phyloP scores from a whole-genome alignment of 1,140 invertebrate species.

The Caenorhabditis latens region DNA sequence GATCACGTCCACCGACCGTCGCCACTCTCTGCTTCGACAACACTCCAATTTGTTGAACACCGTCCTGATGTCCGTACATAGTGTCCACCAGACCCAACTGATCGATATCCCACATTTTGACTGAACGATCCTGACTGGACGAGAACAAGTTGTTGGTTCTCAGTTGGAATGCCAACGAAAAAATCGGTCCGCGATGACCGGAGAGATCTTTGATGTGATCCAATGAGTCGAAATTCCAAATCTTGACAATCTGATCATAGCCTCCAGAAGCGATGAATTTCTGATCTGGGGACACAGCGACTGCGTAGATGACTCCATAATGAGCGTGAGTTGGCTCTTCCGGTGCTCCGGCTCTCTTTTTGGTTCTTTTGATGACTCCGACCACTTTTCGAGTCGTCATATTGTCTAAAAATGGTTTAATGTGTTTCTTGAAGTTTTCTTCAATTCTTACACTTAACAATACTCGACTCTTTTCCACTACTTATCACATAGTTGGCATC shows the following conservation, averaged over 20 bases:
- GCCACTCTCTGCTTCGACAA: slow-evolving; percentile 58
- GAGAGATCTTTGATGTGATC: slow-evolving; percentile 58
- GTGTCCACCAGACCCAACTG: slow-evolving; percentile 66
- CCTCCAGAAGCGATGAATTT: slow-evolving; percentile 65
- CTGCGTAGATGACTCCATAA: slow-evolving; percentile 58
- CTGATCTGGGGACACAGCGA: slow-evolving; percentile 63
- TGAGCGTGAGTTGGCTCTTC: slow-evolving; percentile 56
- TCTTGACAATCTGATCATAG: slow-evolving; percentile 60
- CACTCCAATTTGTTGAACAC: slow-evolving; percentile 48
- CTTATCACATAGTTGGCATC: slow-evolving; percentile 62
- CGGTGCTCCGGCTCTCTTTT: slow-evolving; percentile 55
- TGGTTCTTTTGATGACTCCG: slow-evolving; percentile 62
- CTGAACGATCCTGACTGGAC: slow-evolving; percentile 60
- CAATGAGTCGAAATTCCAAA: slow-evolving; percentile 64
- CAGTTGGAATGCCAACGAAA: slow-evolving; percentile 58
- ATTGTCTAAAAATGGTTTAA: slow-evolving; percentile 54
- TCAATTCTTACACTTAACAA: slow-evolving; percentile 62
- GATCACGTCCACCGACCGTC: slow-evolving; percentile 60
- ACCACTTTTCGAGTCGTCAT: slow-evolving; percentile 40
- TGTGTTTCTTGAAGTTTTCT: not conserved
- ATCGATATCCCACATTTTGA: slow-evolving; percentile 67
- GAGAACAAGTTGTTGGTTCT: slow-evolving; percentile 64
- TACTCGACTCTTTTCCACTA: slow-evolving; percentile 65
- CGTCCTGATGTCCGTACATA: slow-evolving; percentile 66
- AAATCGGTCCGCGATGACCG: slow-evolving; percentile 65